Evolutionary conservation across 2,888 invertebrate species (phyloP), one percentile per base, ranked within the genome.

Genomic region (Sphaeridia pumilis): DNA sequence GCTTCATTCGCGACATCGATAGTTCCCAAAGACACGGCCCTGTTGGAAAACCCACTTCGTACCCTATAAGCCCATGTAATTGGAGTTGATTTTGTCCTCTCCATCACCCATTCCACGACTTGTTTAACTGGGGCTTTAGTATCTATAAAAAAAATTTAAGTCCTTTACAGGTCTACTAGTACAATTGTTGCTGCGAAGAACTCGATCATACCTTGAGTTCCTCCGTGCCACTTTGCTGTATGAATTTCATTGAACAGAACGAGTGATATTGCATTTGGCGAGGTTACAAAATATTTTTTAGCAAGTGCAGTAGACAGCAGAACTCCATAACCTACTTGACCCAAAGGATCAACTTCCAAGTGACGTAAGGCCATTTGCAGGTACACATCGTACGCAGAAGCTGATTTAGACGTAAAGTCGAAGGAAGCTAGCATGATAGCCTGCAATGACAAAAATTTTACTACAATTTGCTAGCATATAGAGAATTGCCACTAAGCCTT

Each of bases 181-280:
- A 17, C 12, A 41, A 41, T 12, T 14, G 17, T 41, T 17, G 7
- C 31, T 14, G 10, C 31, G 31, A 31, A 47, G 12, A 22, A 24
- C 2, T 41, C 21, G 38, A 46, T 42, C 36, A 43, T 48, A 54
- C 54, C 54, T 48, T 51, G 51, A 7, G 54, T 27, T 10, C 27
- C 55, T 7, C 60, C 59, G 35, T 59, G 56, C 64, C 64, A 64
- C 56, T 63, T 64, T 4, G 64, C 64, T 1, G 64, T 64, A 34
- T 64, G 64, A 48, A 64, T 64, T 27, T 64, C 64, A 54, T 64
- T 64, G 25, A 64, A 64, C 14, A 64, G 41, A 3, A 64, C 60
- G 36, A 64, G 36, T n/a, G 64, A 64, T 34, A 64, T 64, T n/a
- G 61, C 54, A 38, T 60, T 63, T 4, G 63, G 57, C 1, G 61